phyloP scores from a whole-genome alignment of 1,140 invertebrate species.

The Cataglyphis hispanica region DNA sequence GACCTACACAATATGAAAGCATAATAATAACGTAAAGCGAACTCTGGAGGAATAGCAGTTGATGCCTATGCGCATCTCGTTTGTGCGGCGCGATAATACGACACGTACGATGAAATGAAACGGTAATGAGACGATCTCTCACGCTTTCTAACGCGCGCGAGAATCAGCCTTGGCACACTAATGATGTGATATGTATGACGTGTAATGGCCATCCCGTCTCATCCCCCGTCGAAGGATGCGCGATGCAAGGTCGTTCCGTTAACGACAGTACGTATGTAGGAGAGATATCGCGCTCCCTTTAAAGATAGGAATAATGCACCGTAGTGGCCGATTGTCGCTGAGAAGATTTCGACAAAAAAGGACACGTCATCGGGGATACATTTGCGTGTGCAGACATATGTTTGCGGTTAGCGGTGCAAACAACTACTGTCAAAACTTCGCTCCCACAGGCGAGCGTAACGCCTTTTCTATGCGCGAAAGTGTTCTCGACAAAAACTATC shows the following conservation, averaged over 20 bases:
- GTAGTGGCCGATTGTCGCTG: background rate
- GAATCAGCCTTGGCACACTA: constrained; percentile 55
- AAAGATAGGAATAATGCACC: constrained; percentile 42
- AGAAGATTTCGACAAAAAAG: constrained; percentile 34
- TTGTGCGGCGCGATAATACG: constrained; percentile 11
- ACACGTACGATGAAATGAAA: constrained; percentile 29
- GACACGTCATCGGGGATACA: constrained; percentile 5
- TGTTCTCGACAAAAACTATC: too few species aligned
- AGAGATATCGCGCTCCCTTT: background rate
- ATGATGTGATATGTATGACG: background rate
- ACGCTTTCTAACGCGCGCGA: constrained; percentile 37
- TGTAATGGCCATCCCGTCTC: constrained; percentile 29
- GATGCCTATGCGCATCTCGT: background rate
- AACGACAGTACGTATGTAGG: constrained; percentile 42
- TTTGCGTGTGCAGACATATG: background rate
- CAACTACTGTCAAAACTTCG: background rate
- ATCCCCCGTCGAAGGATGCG: constrained; percentile 43
- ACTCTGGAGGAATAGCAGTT: background rate
- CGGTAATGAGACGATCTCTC: constrained; percentile 41
- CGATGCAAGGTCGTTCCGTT: constrained; percentile 42
- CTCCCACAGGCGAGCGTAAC: background rate
- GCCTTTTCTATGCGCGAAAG: background rate
- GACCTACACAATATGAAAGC: background rate
- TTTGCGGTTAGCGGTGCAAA: constrained; percentile 16
- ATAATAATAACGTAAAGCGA: background rate